Base-by-base conservation (phyloP, 2,888 invertebrate species). In the Crossocerus cetratus region DNA sequence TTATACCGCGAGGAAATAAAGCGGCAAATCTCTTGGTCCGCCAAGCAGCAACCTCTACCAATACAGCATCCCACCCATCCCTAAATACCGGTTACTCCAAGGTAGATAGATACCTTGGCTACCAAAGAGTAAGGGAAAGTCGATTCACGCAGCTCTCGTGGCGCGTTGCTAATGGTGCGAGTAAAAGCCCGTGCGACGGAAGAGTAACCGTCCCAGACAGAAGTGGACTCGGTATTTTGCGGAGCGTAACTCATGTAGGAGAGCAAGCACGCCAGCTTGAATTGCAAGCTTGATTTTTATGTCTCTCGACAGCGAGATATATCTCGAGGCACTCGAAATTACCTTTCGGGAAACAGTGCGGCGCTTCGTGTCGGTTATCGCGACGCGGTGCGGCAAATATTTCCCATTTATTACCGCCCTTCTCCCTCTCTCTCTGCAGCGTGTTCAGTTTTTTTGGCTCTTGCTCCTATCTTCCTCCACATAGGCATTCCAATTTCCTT, bases 61-160 rank as follows among this genome's bases (percentile, higher is more conserved):
- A 22, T 63, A 56, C 66, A 63, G 43, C 72, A 62, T 32, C 59
- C 63, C n/a, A 45, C 49, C 43, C 14, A 49, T 55, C 23, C 45
- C 61, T 55, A 8, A 16, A 49, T 72, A 72, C 71, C 58, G 57
- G 65, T 49, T 65, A 66, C 55, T 22, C 20, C 62, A 8, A 13
- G 58, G 44, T 23, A 43, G 14, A 21, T 66, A 71, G n/a, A n/a
- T n/a, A n/a, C n/a, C 49, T 14, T 16, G 49, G 16, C 4, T 49
- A 16, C 8, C 3, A 49, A 43, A 43, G 57, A 69, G 23, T 58
- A n/a, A 53, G 65, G 55, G 69, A 69, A 69, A 69, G 65, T 69
- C 60, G 55, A 69, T 65, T 69, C 60, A 18, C 59, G 69, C 14
- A 44, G 65, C 58, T 65, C 58, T 65, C 45, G 32, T 60, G 60